phyloP scores from a whole-genome alignment of 2,113 vertebrate genomes.

The Stercorarius parasiticus region DNA sequence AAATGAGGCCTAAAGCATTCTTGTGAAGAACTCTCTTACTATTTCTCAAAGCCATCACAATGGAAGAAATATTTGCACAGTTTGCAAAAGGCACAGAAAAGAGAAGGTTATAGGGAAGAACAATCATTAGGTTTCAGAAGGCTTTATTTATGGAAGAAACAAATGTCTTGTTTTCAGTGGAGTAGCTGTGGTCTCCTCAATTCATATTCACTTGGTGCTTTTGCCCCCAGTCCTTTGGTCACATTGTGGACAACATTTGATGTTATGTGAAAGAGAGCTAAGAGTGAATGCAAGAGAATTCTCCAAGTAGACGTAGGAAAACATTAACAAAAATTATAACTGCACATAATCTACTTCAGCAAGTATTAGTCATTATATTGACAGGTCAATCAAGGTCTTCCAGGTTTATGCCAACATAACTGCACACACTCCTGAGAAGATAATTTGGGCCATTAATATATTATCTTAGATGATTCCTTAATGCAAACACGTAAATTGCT shows the following conservation, averaged over 20 bases:
- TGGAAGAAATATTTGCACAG: neutral
- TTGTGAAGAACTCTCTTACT: neutral
- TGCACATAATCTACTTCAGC: neutral
- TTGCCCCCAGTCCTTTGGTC: neutral
- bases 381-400: slow-evolving; percentile 14
- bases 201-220: neutral
- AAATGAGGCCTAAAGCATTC: neutral
- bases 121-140: neutral
- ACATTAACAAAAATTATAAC: slow-evolving; percentile 16
- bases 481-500: neutral
- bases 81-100: neutral
- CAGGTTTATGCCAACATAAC: slow-evolving; percentile 5
- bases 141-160: neutral
- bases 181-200: neutral
- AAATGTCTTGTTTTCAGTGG: neutral
- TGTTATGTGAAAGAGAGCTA: neutral
- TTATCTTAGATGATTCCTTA: neutral
- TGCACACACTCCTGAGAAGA: neutral
- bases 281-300: neutral
- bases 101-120: neutral
- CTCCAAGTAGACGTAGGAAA: neutral
- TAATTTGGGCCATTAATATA: slow-evolving; percentile 35
- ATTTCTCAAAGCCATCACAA: neutral
- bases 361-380: slow-evolving; percentile 35
- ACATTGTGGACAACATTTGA: neutral